These are phyloP conservation scores for Tribolium madens DNA, from an alignment of 1,140 invertebrate species.

Conservation along the genomic window DNA sequence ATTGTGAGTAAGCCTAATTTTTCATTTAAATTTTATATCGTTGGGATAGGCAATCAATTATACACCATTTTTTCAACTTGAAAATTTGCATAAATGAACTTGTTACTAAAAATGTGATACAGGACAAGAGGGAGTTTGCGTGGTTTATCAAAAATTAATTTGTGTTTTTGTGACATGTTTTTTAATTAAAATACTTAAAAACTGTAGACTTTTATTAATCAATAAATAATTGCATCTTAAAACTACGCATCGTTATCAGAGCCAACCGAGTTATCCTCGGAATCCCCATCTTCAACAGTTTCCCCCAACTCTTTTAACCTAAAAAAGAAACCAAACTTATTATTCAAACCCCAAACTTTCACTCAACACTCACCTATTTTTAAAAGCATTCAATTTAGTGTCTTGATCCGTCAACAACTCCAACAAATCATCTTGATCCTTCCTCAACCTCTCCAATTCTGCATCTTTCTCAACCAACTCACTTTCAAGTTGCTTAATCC, in stretches of 20 bases:
- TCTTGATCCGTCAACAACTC: slow-evolving; percentile 89
- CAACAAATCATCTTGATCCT: slow-evolving; percentile 92
- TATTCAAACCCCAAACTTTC: no score
- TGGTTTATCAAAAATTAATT: no score
- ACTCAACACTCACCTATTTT: slow-evolving; percentile 65
- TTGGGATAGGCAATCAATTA: no score
- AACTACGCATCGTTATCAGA: slow-evolving; percentile 55
- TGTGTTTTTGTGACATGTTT: no score
- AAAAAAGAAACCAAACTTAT: no score
- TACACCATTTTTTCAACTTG: no score
- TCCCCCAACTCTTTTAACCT: slow-evolving; percentile 77
- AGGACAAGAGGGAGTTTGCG: no score
- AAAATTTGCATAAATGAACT: no score
- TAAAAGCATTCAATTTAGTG: slow-evolving; percentile 78
- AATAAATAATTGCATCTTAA: slow-evolving; percentile 32
- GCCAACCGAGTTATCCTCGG: slow-evolving; percentile 52
- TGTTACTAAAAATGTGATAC: no score
- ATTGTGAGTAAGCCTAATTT: no score
- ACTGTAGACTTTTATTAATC: neutral
- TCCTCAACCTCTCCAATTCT: slow-evolving; percentile 80
- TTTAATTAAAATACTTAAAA: neutral
- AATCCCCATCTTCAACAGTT: slow-evolving; percentile 68
- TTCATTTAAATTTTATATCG: no score
- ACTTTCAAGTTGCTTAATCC: slow-evolving; percentile 56
- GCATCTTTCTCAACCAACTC: slow-evolving; percentile 63